Percentiles rank a stretch among this genome's conserved stretches.
phyloP scores from a whole-genome alignment of 1,140 invertebrate genomes.

The Drosophila auraria region DNA sequence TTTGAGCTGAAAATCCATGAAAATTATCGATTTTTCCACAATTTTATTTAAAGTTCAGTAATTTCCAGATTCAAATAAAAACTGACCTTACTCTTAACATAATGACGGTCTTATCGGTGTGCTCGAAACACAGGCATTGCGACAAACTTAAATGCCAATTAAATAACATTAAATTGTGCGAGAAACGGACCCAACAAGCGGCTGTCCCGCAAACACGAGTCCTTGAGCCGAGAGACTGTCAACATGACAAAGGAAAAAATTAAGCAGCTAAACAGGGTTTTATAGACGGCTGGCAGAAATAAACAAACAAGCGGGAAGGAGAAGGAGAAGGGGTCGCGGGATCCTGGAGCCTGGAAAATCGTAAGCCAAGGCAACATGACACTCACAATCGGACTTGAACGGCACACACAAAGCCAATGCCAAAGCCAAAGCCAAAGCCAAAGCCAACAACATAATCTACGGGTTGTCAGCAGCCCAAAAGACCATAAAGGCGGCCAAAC shows the following conservation, averaged over 20 bases:
- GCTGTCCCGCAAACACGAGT: constrained; percentile 32
- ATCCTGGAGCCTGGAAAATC: constrained; percentile 49
- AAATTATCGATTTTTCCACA: background rate
- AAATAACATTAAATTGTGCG: constrained; percentile 84
- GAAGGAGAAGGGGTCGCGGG: constrained; percentile 26
- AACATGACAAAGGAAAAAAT: constrained; percentile 82
- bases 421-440: constrained; percentile 48
- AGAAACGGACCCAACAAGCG: constrained; percentile 66
- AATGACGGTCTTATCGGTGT: constrained; percentile 29
- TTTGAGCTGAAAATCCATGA: background rate
- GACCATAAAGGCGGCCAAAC: constrained; percentile 70
- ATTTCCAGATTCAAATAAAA: constrained; percentile 47
- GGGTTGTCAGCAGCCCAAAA: constrained; percentile 77
- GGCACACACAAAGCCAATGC: constrained; percentile 35
- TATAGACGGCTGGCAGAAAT: constrained; percentile 66
- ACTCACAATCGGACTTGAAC: constrained; percentile 52
- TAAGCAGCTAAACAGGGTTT: constrained; percentile 82
- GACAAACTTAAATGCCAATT: constrained; percentile 80
- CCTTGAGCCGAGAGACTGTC: constrained; percentile 72
- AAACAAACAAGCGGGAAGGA: constrained; percentile 60
- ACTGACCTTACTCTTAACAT: constrained; percentile 54
- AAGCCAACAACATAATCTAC: constrained; percentile 83
- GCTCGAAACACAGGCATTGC: constrained; percentile 59
- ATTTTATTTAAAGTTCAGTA: background rate
- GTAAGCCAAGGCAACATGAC: constrained; percentile 66